These are phyloP conservation scores for Oithona nana DNA, from an alignment of 2,888 invertebrate species.

Conservation along the genomic window DNA sequence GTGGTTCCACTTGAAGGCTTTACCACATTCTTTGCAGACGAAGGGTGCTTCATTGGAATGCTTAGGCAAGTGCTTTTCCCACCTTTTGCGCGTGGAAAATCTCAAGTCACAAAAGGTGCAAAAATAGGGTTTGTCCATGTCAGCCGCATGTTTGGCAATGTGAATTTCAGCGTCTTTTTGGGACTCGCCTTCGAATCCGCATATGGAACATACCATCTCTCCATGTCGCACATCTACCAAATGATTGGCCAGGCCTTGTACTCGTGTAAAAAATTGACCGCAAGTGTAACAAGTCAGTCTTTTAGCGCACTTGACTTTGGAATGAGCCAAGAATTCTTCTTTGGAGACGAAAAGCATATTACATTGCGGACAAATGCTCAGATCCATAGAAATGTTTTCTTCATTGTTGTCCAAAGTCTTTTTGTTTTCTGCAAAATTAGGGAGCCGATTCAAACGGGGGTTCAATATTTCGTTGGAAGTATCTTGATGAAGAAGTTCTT, in stretches of 20 bases:
- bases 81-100: conserved; percentile 33
- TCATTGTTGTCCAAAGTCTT: not conserved
- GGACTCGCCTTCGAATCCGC: conserved; percentile 25
- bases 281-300: conserved; percentile 7
- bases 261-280: conserved; percentile 1
- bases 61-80: conserved; percentile 35
- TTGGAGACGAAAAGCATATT: conserved; percentile 4
- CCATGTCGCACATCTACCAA: conserved; percentile 22
- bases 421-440: not conserved
- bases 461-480: not conserved
- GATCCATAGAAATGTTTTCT: not conserved
- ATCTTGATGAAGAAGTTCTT: not conserved
- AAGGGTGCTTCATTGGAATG: conserved; percentile 36
- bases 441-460: not conserved
- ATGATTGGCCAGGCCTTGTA: conserved; percentile 10
- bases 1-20: conserved; percentile 38
- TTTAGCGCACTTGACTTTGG: not conserved
- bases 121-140: conserved; percentile 29
- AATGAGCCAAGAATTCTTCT: conserved; percentile 8
- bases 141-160: conserved; percentile 23
- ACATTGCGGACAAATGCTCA: conserved; percentile 6
- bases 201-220: conserved; percentile 27
- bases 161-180: conserved; percentile 27
- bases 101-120: conserved; percentile 34
- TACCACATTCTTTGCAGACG: conserved; percentile 25